A percentile compares a stretch with the other conserved stretches of the same genome.
These are phyloP conservation scores for Saguinus imperator DNA, from an alignment of 2,113 vertebrate genomes.

Conservation along the genomic window DNA sequence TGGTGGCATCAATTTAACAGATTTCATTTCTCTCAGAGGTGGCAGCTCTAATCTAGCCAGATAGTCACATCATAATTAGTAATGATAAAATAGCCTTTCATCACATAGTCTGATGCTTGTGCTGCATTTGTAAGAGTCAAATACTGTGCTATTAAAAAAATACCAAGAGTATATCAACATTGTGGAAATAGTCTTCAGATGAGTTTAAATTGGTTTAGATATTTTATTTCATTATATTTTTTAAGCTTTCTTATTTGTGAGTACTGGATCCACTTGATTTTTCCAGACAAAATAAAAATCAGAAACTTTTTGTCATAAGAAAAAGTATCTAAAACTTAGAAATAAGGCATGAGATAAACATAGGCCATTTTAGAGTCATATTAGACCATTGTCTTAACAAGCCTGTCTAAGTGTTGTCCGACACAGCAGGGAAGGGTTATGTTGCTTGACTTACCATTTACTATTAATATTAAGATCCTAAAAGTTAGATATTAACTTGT, in stretches of 20 bases:
- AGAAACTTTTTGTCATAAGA: neutral
- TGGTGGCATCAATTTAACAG: neutral
- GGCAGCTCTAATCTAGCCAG: neutral
- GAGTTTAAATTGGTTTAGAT: neutral
- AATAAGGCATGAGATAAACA: neutral
- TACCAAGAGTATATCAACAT: neutral
- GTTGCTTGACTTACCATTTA: neutral
- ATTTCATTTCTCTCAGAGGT: neutral
- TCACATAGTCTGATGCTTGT: neutral
- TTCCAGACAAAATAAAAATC: neutral
- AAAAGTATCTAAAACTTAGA: neutral
- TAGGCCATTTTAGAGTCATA: neutral
- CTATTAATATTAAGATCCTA: neutral
- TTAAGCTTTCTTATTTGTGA: constrained; percentile 18
- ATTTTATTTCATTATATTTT: neutral
- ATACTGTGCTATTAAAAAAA: neutral
- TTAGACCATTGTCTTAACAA: neutral
- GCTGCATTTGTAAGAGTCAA: neutral
- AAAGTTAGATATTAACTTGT: neutral
- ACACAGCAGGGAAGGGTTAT: neutral
- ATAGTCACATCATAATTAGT: neutral
- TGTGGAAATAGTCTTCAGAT: neutral
- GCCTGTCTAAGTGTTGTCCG: neutral
- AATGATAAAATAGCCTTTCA: neutral
- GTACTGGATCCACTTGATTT: neutral